Evolutionary conservation across 2,113 vertebrate genomes (phyloP).

Genomic region (Etheostoma cragini): DNA sequence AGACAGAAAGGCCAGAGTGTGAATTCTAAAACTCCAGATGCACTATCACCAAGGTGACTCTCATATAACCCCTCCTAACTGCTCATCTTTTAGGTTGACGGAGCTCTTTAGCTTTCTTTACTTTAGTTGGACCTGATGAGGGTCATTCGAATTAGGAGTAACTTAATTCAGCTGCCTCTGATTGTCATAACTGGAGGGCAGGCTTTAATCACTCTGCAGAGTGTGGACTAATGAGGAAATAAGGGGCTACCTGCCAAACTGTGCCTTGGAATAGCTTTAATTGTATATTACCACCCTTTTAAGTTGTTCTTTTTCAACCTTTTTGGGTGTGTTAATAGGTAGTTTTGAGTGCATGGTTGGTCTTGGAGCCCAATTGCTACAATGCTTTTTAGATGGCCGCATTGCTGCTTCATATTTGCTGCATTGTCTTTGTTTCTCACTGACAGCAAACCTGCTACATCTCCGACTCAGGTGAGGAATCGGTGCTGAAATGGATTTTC

Average conservation of each 20-base stretch:
- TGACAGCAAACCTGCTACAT: constrained; percentile 15
- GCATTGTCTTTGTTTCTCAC: constrained; percentile 5
- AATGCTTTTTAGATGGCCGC: not conserved
- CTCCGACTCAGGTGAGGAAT: constrained; percentile 21
- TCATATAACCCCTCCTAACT: constrained; percentile 55
- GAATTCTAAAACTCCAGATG: constrained; percentile 76
- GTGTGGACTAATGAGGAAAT: constrained; percentile 20
- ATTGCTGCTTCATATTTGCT: not conserved
- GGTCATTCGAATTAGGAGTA: constrained; percentile 39
- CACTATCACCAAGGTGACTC: constrained; percentile 75
- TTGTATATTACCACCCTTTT: constrained; percentile 5
- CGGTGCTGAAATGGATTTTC: not conserved
- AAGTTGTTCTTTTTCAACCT: not conserved
- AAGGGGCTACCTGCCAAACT: not conserved
- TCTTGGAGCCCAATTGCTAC: not conserved
- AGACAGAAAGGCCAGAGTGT: constrained; percentile 51
- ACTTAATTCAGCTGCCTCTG: constrained; percentile 39
- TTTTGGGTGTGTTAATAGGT: not conserved
- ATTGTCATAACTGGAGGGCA: constrained; percentile 37
- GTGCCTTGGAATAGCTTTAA: not conserved
- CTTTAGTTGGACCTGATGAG: constrained; percentile 44
- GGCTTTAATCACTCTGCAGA: constrained; percentile 13
- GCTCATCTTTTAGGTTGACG: constrained; percentile 63
- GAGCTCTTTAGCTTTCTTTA: constrained; percentile 35
- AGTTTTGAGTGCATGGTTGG: not conserved